These are phyloP conservation scores for Podocnemis expansa DNA, from an alignment of 2,113 vertebrate species.

Conservation along the genomic window DNA sequence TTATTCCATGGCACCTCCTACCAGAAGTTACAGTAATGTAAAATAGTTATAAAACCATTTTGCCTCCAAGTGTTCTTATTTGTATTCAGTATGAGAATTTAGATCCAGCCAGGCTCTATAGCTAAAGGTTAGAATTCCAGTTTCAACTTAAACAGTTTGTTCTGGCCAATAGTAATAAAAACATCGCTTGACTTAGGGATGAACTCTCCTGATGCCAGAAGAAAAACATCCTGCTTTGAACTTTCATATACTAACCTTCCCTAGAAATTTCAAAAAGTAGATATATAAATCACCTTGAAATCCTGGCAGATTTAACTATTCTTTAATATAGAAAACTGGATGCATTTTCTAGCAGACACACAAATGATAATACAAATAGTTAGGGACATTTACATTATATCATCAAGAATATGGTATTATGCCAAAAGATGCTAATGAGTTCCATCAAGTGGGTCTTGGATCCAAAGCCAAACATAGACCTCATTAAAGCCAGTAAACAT, in stretches of 20 bases:
- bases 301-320: not conserved
- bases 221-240: not conserved
- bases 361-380: not conserved
- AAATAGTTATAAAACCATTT: not conserved
- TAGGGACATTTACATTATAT: not conserved
- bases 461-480: not conserved
- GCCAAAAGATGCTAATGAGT: not conserved
- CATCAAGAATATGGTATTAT: not conserved
- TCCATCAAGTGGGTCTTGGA: not conserved
- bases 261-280: not conserved
- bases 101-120: not conserved
- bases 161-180: not conserved
- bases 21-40: slow-evolving; percentile 7
- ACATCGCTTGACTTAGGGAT: not conserved
- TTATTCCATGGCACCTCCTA: slow-evolving; percentile 48
- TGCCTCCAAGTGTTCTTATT: not conserved
- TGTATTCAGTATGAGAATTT: not conserved
- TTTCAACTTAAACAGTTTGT: not conserved
- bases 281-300: not conserved
- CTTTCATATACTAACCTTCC: not conserved
- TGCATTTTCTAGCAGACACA: not conserved
- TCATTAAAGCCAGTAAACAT: not conserved
- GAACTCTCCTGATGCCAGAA: not conserved
- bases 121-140: not conserved
- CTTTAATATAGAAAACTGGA: not conserved